Evolutionary conservation across 2,888 invertebrate species (phyloP).

Genomic region (Nemurella pictetii): DNA sequence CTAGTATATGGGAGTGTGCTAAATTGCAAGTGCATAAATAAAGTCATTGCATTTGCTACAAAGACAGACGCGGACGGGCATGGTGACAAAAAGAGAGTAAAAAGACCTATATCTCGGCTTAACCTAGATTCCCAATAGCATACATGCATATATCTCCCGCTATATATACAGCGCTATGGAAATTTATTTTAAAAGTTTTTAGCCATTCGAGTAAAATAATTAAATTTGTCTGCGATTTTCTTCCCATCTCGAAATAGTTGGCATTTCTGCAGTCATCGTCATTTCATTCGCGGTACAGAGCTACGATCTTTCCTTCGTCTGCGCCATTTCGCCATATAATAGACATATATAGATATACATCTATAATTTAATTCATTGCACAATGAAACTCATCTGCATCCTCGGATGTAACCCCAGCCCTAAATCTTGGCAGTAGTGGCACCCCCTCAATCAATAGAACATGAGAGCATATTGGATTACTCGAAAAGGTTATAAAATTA

Average conservation of each 20-base stretch:
- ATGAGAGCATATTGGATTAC: constrained; percentile 16
- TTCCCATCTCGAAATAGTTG: background rate
- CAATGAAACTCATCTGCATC: background rate
- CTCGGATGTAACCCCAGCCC: background rate
- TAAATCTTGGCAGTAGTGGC: background rate
- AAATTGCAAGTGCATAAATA: background rate
- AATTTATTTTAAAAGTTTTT: background rate
- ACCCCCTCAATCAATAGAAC: constrained; percentile 16
- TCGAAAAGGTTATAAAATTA: constrained; percentile 27
- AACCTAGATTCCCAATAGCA: background rate
- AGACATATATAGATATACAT: too few species aligned
- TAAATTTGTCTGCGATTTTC: background rate
- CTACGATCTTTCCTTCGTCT: background rate
- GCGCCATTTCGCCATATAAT: too few species aligned
- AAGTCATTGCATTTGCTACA: background rate
- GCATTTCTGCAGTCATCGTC: background rate
- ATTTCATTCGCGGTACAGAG: background rate
- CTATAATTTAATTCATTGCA: background rate
- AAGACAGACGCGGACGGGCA: background rate
- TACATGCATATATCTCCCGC: background rate
- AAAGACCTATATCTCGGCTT: background rate
- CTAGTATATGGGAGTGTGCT: background rate
- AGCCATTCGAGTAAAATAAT: background rate
- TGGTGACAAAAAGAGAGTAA: background rate
- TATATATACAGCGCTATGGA: background rate